A percentile compares a stretch with the other conserved stretches of the same genome.
Conservation (phyloP, 2,888 invertebrate genomes). For the Fragum whitleyi region DNA sequence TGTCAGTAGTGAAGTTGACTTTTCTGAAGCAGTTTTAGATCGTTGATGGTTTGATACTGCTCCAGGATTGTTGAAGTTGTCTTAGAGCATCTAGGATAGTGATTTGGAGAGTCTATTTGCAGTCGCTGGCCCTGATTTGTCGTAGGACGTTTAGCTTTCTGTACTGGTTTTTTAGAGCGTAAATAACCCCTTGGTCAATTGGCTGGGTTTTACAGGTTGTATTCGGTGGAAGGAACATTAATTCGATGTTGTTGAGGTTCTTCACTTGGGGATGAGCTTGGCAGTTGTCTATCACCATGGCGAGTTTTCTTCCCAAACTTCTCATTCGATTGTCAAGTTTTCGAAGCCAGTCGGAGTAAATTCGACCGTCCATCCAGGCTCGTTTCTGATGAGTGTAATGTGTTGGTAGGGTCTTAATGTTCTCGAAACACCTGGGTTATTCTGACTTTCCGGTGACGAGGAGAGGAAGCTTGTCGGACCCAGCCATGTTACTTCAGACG, state of each 20-base stretch:
- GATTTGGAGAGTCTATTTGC: conserved; percentile 17
- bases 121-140: conserved; percentile 34
- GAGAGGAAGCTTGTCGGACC: not conserved
- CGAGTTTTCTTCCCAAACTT: conserved; percentile 36
- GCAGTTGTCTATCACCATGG: conserved; percentile 68
- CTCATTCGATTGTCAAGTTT: conserved; percentile 53
- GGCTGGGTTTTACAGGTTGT: conserved; percentile 68
- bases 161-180: conserved; percentile 61
- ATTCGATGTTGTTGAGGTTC: conserved; percentile 41
- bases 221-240: conserved; percentile 70
- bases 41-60: conserved; percentile 24
- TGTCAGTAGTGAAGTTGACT: conserved; percentile 23
- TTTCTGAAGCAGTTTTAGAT: conserved; percentile 37
- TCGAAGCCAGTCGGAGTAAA: conserved; percentile 66
- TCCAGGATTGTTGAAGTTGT: conserved; percentile 55
- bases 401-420: not conserved
- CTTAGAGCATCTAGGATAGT: conserved; percentile 52
- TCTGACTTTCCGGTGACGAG: not conserved
- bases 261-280: conserved; percentile 62
- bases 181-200: conserved; percentile 72
- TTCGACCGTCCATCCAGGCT: conserved; percentile 47
- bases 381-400: conserved; percentile 8
- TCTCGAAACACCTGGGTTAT: conserved; percentile 14
- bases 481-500: not conserved
- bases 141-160: conserved; percentile 32